Evolutionary conservation across 2,888 invertebrate genomes (phyloP), one percentile per base, ranked within the genome.

Genomic region (Prenolepis imparis): DNA sequence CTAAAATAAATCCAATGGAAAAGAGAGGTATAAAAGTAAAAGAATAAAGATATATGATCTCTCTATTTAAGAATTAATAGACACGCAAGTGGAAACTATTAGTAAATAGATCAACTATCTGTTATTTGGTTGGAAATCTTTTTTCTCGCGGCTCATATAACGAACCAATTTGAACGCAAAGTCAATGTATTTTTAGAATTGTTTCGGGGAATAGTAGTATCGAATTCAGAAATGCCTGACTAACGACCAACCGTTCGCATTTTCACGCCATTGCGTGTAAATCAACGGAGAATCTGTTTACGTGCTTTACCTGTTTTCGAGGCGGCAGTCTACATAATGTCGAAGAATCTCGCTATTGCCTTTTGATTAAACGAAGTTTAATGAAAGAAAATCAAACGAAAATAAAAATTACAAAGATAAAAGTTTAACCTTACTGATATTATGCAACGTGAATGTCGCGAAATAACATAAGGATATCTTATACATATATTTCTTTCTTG

Each of bases 171-270:
- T 83, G 67, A 67, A 67, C 57, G 44, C 48, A 59, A 72, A 80
- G 83, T 81, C 77, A 66, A 78, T 48, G 61, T 85, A 82, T 85
- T 83, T 85, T 83, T 87, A 80, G 83, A 80, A 80, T 82, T 84
- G 67, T 78, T 63, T 55, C 21, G 48, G 8, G 41, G 18, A 84
- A 63, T 78, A 64, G 81, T 75, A 55, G 64, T 39, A 81, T 70
- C 81, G 63, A 61, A 63, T 11, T 59, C 52, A 18, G 63, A 63
- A 61, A 59, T 55, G 67, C 15, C 9, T 55, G 55, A 55, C 15
- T 57, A 66, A 67, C 28, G 55, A 77, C 39, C 21, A 67, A 39
- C 28, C 39, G 55, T 11, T 52, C 39, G 75, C n/a, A 52, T 52
- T 77, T 77, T 77, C 55, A 55, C 75, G 64, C 6, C 55, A 64